These are phyloP conservation scores for Apomyelois bistriatella DNA, from an alignment of 2,888 invertebrate species.

Conservation along the genomic window DNA sequence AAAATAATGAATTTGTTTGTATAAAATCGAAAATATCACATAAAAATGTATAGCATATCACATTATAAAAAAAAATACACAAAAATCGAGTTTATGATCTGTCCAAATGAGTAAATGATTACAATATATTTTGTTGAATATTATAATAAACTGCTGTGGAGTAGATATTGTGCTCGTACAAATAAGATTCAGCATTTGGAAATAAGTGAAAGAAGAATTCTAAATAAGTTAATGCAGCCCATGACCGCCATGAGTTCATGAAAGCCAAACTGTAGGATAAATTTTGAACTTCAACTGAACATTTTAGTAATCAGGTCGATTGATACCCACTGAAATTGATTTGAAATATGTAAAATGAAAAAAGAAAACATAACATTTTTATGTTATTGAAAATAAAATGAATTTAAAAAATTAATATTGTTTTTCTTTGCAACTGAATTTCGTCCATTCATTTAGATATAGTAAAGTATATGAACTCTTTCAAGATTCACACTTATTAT, in stretches of 20 bases:
- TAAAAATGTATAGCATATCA: slow-evolving; percentile 75
- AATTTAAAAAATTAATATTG: slow-evolving; percentile 69
- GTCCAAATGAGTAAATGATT: slow-evolving; percentile 62
- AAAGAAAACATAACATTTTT: slow-evolving; percentile 77
- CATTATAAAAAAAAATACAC: slow-evolving; percentile 36
- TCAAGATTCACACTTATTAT: neutral
- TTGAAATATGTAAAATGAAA: slow-evolving; percentile 75
- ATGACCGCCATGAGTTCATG: slow-evolving; percentile 53
- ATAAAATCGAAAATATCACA: slow-evolving; percentile 67
- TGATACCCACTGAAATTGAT: slow-evolving; percentile 69
- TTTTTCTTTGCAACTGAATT: slow-evolving; percentile 50
- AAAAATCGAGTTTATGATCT: slow-evolving; percentile 59
- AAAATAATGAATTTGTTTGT: slow-evolving; percentile 60
- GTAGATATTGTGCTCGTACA: slow-evolving; percentile 69
- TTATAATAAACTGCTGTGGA: slow-evolving; percentile 67
- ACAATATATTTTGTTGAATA: slow-evolving; percentile 74
- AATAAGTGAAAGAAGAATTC: slow-evolving; percentile 75
- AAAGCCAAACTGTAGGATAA: slow-evolving; percentile 70
- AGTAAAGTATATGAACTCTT: neutral
- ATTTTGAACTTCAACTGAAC: slow-evolving; percentile 64
- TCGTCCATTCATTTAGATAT: neutral
- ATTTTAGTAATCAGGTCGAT: slow-evolving; percentile 64
- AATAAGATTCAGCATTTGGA: slow-evolving; percentile 72
- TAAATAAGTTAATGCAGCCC: slow-evolving; percentile 54
- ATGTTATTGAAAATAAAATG: slow-evolving; percentile 81